Conservation (phyloP, 2,888 invertebrate genomes). For the Peribatodes rhomboidaria region DNA sequence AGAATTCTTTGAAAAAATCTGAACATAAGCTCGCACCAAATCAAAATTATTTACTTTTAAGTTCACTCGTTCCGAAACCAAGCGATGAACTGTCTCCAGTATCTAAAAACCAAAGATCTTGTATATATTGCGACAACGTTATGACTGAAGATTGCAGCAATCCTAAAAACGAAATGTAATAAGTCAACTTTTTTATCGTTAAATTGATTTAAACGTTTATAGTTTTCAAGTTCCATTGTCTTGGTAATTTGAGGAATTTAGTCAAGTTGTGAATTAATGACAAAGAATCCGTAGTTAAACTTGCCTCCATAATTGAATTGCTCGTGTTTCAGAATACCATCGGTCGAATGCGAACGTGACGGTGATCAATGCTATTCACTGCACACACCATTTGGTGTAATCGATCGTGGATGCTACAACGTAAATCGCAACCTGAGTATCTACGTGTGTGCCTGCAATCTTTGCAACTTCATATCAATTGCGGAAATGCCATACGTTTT, state of each 20-base stretch:
- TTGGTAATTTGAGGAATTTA: constrained; percentile 3
- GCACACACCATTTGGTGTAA: constrained; percentile 76
- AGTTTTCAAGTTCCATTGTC: constrained; percentile 9
- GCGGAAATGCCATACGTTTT: constrained; percentile 73
- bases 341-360: constrained; percentile 60
- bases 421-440: constrained; percentile 65
- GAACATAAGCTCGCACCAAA: constrained; percentile 41
- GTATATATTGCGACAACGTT: constrained; percentile 71
- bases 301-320: constrained; percentile 40
- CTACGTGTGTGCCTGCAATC: constrained; percentile 76
- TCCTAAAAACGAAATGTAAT: constrained; percentile 70
- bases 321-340: constrained; percentile 64
- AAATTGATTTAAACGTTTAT: background rate
- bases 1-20: constrained; percentile 49
- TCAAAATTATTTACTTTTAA: constrained; percentile 22
- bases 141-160: constrained; percentile 60
- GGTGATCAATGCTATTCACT: constrained; percentile 72
- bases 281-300: constrained; percentile 25
- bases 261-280: constrained; percentile 3
- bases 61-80: constrained; percentile 24
- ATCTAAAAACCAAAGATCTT: constrained; percentile 53
- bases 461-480: constrained; percentile 74
- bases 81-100: constrained; percentile 7
- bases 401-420: constrained; percentile 75
- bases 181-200: constrained; percentile 30